Conservation (phyloP, 1,140 invertebrate genomes). For the Ladona fulva region DNA sequence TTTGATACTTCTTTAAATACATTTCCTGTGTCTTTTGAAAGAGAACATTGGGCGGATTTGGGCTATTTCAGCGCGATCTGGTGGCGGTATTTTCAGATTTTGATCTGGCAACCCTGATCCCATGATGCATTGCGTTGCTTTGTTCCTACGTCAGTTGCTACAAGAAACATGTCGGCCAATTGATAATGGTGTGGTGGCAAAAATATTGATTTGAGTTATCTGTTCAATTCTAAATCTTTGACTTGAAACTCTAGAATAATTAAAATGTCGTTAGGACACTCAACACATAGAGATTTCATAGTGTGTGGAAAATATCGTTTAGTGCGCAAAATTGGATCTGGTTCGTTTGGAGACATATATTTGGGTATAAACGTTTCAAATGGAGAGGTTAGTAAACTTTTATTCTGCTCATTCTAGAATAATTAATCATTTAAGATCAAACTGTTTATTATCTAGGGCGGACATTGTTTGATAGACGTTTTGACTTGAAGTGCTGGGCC, state of each 20-base stretch:
- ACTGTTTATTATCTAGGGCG: too few species aligned
- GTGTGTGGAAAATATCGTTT: conserved; percentile 90
- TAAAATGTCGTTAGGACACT: background rate
- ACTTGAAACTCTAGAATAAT: background rate
- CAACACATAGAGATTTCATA: conserved; percentile 54
- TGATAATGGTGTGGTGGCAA: background rate
- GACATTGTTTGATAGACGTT: too few species aligned
- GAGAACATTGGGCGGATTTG: too few species aligned
- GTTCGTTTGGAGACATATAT: conserved; percentile 98
- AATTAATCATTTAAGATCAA: too few species aligned
- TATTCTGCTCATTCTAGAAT: conserved; percentile 15
- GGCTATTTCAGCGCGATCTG: too few species aligned
- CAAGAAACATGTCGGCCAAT: background rate
- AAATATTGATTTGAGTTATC: background rate
- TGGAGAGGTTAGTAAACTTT: conserved; percentile 72
- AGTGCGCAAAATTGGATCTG: conserved; percentile 94
- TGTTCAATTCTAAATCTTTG: background rate
- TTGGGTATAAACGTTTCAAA: conserved; percentile 91
- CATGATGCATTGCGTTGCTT: background rate
- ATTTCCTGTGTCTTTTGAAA: too few species aligned
- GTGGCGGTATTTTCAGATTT: too few species aligned
- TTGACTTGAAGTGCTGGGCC: background rate
- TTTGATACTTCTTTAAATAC: too few species aligned
- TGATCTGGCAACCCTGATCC: background rate
- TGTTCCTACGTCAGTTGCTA: background rate